phyloP scores from a whole-genome alignment of 2,113 vertebrate species.

The Eptesicus fuscus region DNA sequence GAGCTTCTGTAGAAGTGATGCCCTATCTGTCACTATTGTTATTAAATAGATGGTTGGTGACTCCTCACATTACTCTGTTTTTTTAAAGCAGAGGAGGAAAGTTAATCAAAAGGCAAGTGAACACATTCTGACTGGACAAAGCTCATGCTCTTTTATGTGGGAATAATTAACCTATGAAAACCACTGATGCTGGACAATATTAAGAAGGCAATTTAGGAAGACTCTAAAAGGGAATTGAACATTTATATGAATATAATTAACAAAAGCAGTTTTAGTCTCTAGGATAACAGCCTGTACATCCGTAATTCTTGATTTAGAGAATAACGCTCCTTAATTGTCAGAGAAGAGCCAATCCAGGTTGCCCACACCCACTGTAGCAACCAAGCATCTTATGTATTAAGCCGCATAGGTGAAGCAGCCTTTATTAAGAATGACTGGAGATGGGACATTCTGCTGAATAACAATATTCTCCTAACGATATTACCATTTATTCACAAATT shows the following conservation, averaged over 20 bases:
- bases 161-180: constrained; percentile 72
- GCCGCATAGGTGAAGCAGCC: not conserved
- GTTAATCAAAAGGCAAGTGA: constrained; percentile 41
- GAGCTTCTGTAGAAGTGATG: not conserved
- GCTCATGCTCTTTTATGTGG: constrained; percentile 55
- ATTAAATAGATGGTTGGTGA: not conserved
- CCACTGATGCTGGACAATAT: constrained; percentile 63
- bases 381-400: not conserved
- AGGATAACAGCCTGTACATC: constrained; percentile 21
- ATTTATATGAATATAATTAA: constrained; percentile 69
- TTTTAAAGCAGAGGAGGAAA: constrained; percentile 25
- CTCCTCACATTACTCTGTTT: not conserved
- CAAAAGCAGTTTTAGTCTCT: constrained; percentile 51
- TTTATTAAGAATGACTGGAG: constrained; percentile 20
- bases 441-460: not conserved
- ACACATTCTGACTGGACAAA: constrained; percentile 55
- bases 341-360: not conserved
- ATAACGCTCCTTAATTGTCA: constrained; percentile 13
- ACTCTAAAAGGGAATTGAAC: constrained; percentile 49
- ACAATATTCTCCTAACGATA: not conserved
- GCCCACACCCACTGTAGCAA: not conserved
- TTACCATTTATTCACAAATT: not conserved
- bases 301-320: constrained; percentile 44
- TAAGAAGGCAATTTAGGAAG: constrained; percentile 62
- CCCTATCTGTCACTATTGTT: not conserved